Percentiles rank a stretch among this genome's conserved stretches.
Conservation (phyloP, 2,113 vertebrate species). For the Mus musculus region GRCm39 chr2:138336501-138337000, state of each 20-base stretch:
- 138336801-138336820: constrained; percentile 11
- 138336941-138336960: no score
- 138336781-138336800: constrained; percentile 30
- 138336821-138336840: neutral
- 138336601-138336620: neutral
- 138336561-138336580: neutral
- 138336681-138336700: neutral
- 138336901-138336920: neutral
- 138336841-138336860: constrained; percentile 39
- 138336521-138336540: neutral
- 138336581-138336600: neutral
- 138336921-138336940: no score
- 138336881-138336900: neutral
- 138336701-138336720: neutral
- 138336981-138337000: neutral
- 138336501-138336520: neutral
- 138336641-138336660: neutral
- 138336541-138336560: neutral
- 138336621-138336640: neutral
- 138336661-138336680: neutral
- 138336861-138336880: neutral
- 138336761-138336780: constrained; percentile 41
- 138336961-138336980: neutral
- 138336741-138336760: neutral
- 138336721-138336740: neutral